A percentile compares a stretch with the other conserved stretches of the same genome.
Evolutionary conservation across 2,797 vertebrate species (phyloP).

Genomic region (Falco naumanni): DNA sequence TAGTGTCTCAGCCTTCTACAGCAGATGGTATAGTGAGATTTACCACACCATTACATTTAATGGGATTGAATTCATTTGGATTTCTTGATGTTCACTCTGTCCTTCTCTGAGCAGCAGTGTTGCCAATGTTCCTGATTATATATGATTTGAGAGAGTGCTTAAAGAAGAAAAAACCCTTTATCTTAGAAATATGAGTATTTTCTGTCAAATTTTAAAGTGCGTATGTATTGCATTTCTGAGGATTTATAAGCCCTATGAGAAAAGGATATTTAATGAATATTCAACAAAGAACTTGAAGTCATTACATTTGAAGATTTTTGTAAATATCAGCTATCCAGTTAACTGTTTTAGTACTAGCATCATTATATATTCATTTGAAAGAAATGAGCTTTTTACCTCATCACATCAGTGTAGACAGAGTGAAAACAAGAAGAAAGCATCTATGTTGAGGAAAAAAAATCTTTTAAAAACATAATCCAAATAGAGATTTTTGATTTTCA

Average conservation of each 20-base stretch:
- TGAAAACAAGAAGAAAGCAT: background rate
- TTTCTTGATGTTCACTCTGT: slow-evolving; percentile 84
- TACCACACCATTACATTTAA: slow-evolving; percentile 88
- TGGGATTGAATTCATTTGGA: slow-evolving; percentile 87
- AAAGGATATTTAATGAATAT: slow-evolving; percentile 81
- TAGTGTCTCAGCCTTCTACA: slow-evolving; percentile 81
- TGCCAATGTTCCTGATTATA: slow-evolving; percentile 82
- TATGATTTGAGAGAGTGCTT: slow-evolving; percentile 82
- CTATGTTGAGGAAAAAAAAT: background rate
- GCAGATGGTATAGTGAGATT: slow-evolving; percentile 86
- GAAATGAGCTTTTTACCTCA: slow-evolving; percentile 29
- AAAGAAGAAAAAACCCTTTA: slow-evolving; percentile 75
- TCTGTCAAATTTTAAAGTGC: slow-evolving; percentile 80
- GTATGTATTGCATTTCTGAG: slow-evolving; percentile 70
- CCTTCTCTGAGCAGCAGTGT: slow-evolving; percentile 77
- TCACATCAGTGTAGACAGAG: background rate
- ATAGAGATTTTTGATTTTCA: background rate
- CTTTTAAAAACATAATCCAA: background rate
- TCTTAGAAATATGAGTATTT: slow-evolving; percentile 79
- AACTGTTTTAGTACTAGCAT: slow-evolving; percentile 65
- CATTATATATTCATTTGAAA: slow-evolving; percentile 60
- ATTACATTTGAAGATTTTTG: slow-evolving; percentile 75
- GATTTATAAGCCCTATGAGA: slow-evolving; percentile 74
- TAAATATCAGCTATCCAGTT: slow-evolving; percentile 73
- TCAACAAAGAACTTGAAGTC: slow-evolving; percentile 73